Percentiles rank a stretch among this genome's conserved stretches.
phyloP scores from a whole-genome alignment of 1,140 invertebrate genomes.

The Microvelia longipes region DNA sequence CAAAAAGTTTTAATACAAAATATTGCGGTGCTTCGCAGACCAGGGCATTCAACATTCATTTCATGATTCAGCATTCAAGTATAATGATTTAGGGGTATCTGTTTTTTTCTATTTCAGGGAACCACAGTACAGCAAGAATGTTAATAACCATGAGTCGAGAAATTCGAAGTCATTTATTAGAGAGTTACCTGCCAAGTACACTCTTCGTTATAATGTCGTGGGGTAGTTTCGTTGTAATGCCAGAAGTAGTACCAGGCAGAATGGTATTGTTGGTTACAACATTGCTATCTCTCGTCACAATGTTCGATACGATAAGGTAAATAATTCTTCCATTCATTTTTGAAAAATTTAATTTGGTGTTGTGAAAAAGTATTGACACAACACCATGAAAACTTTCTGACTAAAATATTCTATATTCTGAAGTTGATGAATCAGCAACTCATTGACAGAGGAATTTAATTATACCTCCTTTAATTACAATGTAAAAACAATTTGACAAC shows the following conservation, averaged over 20 bases:
- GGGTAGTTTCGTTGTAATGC: conserved; percentile 47
- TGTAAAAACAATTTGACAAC: too few relatives aligned
- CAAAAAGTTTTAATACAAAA: too few relatives aligned
- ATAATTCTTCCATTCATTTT: conserved; percentile 5
- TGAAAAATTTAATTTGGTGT: background rate
- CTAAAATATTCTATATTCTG: too few relatives aligned
- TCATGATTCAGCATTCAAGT: too few relatives aligned
- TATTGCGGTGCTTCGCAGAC: too few relatives aligned
- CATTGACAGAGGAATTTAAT: too few relatives aligned
- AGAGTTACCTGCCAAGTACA: conserved; percentile 44
- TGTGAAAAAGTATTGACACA: background rate
- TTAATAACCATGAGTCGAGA: conserved; percentile 40
- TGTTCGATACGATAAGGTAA: conserved; percentile 45
- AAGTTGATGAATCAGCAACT: too few relatives aligned
- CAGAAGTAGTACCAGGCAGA: conserved; percentile 42
- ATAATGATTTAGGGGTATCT: too few relatives aligned
- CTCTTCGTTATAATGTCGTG: conserved; percentile 48
- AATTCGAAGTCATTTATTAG: conserved; percentile 40
- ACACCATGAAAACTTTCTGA: background rate
- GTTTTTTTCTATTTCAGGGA: too few relatives aligned
- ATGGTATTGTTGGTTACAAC: conserved; percentile 43
- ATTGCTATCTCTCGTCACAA: conserved; percentile 41
- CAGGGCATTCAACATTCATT: too few relatives aligned
- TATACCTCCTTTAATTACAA: too few relatives aligned
- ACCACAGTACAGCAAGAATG: conserved; percentile 39